phyloP scores from a whole-genome alignment of 2,113 vertebrate species.

The Eublepharis macularius region DNA sequence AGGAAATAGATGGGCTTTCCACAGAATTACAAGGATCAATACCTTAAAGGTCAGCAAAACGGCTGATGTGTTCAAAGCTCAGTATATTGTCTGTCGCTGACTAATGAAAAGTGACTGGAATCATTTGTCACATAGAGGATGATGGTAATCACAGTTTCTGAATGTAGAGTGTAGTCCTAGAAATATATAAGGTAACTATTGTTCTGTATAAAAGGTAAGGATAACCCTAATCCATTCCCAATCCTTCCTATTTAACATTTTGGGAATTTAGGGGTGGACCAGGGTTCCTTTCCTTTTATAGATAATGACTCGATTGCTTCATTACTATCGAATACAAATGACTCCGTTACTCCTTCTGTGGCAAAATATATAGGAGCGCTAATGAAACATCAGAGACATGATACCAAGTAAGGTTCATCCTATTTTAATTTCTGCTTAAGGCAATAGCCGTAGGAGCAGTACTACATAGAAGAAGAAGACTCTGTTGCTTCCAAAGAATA shows the following conservation, averaged over 20 bases:
- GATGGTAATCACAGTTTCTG: conserved; percentile 8
- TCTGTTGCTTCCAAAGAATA: too few relatives aligned
- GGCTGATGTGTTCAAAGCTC: conserved; percentile 48
- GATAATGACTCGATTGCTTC: background rate
- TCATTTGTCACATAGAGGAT: conserved; percentile 36
- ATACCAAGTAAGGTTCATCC: too few relatives aligned
- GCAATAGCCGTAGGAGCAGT: too few relatives aligned
- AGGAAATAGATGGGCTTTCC: conserved; percentile 52
- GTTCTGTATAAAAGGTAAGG: too few relatives aligned
- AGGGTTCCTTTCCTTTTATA: background rate
- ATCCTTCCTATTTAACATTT: background rate
- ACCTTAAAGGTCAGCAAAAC: conserved; percentile 48
- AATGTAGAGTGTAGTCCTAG: conserved; percentile 2
- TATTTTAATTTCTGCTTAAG: too few relatives aligned
- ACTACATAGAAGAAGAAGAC: too few relatives aligned
- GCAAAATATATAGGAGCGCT: too few relatives aligned
- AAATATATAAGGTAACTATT: background rate
- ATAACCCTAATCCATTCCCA: background rate
- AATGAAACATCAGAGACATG: too few relatives aligned
- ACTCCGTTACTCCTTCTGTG: too few relatives aligned
- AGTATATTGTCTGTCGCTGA: conserved; percentile 18
- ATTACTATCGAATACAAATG: too few relatives aligned
- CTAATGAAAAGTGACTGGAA: conserved; percentile 49
- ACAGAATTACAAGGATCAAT: conserved; percentile 50
- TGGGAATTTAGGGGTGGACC: conserved; percentile 6